These are phyloP conservation scores for Mustela lutreola DNA, from an alignment of 2,113 vertebrate genomes.

Conservation along the genomic window DNA sequence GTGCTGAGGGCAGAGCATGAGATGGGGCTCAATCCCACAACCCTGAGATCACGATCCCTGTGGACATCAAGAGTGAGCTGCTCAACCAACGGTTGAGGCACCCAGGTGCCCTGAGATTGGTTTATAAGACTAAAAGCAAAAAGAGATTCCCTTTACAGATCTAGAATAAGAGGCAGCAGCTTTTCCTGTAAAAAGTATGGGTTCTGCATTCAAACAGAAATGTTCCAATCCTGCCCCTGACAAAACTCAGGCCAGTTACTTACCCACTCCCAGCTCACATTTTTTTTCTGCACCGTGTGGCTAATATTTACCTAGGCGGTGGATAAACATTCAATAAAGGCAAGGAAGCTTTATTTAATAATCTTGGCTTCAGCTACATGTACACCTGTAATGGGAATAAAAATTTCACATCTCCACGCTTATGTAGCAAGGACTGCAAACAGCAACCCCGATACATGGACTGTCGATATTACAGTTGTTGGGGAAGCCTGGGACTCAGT, in stretches of 20 bases:
- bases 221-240: neutral
- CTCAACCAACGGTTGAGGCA: neutral
- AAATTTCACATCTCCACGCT: neutral
- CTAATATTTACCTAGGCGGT: neutral
- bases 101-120: neutral
- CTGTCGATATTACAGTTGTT: neutral
- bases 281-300: neutral
- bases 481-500: neutral
- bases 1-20: neutral
- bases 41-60: neutral
- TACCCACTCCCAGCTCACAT: neutral
- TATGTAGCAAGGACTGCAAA: neutral
- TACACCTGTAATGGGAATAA: neutral
- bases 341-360: neutral
- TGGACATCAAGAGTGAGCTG: neutral
- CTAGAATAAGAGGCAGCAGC: neutral
- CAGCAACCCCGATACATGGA: neutral
- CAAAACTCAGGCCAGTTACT: neutral
- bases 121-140: slow-evolving; percentile 33
- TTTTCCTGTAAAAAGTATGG: neutral
- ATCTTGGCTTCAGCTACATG: neutral
- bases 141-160: neutral
- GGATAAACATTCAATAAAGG: slow-evolving; percentile 13
- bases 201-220: neutral
- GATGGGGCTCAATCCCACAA: neutral